Conservation (phyloP, 2,797 vertebrate species). For the Vespertilio murinus region DNA sequence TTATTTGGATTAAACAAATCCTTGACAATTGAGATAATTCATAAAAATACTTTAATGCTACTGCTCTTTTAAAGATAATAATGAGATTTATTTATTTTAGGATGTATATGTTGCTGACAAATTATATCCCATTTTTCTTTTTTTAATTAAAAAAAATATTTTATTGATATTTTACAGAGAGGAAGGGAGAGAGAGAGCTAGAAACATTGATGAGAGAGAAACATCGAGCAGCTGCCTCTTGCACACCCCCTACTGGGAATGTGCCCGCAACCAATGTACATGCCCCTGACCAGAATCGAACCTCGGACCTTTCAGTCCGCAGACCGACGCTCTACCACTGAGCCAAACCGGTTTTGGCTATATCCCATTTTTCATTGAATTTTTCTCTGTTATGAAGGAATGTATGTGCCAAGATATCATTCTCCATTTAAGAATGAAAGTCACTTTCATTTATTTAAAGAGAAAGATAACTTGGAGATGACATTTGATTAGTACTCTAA, state of each 20-base stretch:
- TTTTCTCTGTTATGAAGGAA: slow-evolving; percentile 39
- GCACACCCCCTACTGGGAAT: no score
- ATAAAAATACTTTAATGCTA: slow-evolving; percentile 28
- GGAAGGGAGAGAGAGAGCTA: no score
- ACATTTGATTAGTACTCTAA: slow-evolving; percentile 48
- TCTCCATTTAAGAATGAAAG: slow-evolving; percentile 38
- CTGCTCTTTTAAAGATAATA: slow-evolving; percentile 13
- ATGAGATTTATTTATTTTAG: not conserved
- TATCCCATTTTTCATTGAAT: slow-evolving; percentile 14
- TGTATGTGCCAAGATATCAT: slow-evolving; percentile 48
- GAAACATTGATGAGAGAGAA: no score
- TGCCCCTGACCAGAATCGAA: no score
- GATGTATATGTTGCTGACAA: slow-evolving; percentile 20
- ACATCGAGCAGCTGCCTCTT: no score
- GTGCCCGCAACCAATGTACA: no score
- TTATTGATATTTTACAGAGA: no score
- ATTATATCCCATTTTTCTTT: slow-evolving; percentile 26
- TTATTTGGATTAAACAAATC: slow-evolving; percentile 29
- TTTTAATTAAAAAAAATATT: no score
- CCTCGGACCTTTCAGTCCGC: no score
- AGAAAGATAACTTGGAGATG: slow-evolving; percentile 32
- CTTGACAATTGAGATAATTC: slow-evolving; percentile 11
- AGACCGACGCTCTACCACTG: no score
- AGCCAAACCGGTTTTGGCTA: no score
- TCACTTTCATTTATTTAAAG: slow-evolving; percentile 46